phyloP scores from a whole-genome alignment of 2,113 vertebrate genomes.

The Prolemur simus region DNA sequence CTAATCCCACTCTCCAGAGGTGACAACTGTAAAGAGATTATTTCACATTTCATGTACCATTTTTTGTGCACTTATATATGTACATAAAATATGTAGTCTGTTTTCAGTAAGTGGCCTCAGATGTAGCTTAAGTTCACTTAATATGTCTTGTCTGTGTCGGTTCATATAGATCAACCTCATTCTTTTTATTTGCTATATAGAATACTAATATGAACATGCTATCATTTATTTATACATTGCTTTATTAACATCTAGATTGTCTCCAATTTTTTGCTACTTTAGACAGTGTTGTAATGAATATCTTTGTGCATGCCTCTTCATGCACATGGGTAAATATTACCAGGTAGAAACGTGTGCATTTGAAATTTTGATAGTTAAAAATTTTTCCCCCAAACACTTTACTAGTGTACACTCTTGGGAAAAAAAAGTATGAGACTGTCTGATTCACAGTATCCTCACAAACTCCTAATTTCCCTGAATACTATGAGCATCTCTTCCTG shows the following conservation, averaged over 20 bases:
- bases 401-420: not conserved
- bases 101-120: not conserved
- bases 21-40: not conserved
- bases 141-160: not conserved
- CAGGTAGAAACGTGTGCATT: not conserved
- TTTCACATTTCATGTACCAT: not conserved
- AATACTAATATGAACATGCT: not conserved
- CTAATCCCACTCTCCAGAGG: not conserved
- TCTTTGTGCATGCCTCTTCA: not conserved
- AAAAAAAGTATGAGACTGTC: not conserved
- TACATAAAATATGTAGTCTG: not conserved
- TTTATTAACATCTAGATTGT: not conserved
- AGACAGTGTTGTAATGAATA: not conserved
- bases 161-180: not conserved
- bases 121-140: not conserved
- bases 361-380: not conserved
- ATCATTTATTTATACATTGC: not conserved
- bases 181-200: not conserved
- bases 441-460: not conserved
- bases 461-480: not conserved
- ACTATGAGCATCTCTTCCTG: not conserved
- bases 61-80: not conserved
- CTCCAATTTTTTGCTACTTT: not conserved
- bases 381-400: not conserved
- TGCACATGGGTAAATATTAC: not conserved